Conservation (phyloP, 2,113 vertebrate genomes). For the Oncorhynchus keta region DNA sequence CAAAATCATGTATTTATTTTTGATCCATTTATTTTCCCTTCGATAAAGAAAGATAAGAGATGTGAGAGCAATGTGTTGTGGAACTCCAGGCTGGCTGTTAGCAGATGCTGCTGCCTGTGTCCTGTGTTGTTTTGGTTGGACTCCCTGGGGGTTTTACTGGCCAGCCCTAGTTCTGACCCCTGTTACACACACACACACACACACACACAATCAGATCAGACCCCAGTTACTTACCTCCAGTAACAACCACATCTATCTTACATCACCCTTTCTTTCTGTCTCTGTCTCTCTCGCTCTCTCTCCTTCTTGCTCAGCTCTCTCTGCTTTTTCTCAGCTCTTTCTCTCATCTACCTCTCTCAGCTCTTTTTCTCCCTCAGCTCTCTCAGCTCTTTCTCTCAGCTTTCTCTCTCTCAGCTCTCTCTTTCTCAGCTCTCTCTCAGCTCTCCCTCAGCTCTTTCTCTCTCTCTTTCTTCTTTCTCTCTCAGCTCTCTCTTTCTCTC, state of each 20-base stretch:
- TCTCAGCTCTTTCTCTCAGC: too few species aligned
- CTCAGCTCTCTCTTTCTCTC: too few species aligned
- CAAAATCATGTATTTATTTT: too few species aligned
- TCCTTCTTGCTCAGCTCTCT: too few species aligned
- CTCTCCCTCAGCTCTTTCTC: too few species aligned
- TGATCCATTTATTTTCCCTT: not conserved
- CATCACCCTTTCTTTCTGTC: not conserved
- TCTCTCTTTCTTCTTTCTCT: too few species aligned
- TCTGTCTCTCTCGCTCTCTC: too few species aligned
- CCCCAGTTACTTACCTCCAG: constrained; percentile 56
- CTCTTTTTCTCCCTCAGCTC: too few species aligned
- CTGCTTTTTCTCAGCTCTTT: too few species aligned
- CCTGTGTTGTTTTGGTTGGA: constrained; percentile 51
- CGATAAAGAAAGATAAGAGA: not conserved
- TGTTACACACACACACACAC: not conserved
- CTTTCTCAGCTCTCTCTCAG: too few species aligned
- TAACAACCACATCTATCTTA: constrained; percentile 64
- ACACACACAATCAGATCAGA: constrained; percentile 21
- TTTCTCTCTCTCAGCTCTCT: too few species aligned
- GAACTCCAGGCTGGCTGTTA: not conserved
- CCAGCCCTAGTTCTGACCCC: constrained; percentile 30
- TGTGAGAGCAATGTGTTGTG: not conserved
- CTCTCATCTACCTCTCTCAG: too few species aligned
- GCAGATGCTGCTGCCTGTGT: constrained; percentile 8
- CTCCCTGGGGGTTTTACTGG: constrained; percentile 45